Evolutionary conservation across 2,797 vertebrate species (phyloP).

Genomic region (Prionace glauca): DNA sequence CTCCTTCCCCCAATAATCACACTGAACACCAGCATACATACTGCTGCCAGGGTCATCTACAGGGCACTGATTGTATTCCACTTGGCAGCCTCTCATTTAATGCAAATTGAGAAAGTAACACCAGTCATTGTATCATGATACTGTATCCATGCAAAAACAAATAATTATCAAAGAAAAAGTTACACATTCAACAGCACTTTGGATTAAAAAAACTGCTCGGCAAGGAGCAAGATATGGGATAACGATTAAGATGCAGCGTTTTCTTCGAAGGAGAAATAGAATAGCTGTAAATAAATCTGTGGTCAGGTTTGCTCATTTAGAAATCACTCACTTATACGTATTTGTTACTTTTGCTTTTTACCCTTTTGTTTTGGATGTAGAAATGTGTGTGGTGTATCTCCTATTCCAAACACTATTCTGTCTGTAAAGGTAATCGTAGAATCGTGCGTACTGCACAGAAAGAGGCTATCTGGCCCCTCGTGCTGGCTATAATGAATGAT

Average conservation of each 20-base stretch:
- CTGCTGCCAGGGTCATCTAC: not conserved
- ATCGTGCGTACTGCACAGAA: not conserved
- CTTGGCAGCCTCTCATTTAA: not conserved
- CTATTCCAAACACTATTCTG: not conserved
- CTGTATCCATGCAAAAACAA: not conserved
- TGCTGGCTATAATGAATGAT: not conserved
- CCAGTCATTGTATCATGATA: not conserved
- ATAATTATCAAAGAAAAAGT: not conserved
- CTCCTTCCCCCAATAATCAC: not conserved
- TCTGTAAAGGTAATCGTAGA: not conserved
- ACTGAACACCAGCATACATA: not conserved
- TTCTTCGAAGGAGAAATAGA: not conserved
- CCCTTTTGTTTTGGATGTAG: not conserved
- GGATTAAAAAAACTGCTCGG: not conserved
- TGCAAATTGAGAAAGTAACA: not conserved
- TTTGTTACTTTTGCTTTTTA: not conserved
- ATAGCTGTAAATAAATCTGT: not conserved
- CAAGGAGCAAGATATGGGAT: not conserved
- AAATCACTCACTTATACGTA: not conserved
- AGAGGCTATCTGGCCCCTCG: not conserved
- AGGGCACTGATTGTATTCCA: constrained; percentile 2
- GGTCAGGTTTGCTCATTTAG: not conserved
- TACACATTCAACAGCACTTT: not conserved
- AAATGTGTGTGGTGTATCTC: not conserved
- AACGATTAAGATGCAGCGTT: not conserved